Evolutionary conservation across 1,140 invertebrate species (phyloP).

Genomic region (Euwallacea fornicatus): DNA sequence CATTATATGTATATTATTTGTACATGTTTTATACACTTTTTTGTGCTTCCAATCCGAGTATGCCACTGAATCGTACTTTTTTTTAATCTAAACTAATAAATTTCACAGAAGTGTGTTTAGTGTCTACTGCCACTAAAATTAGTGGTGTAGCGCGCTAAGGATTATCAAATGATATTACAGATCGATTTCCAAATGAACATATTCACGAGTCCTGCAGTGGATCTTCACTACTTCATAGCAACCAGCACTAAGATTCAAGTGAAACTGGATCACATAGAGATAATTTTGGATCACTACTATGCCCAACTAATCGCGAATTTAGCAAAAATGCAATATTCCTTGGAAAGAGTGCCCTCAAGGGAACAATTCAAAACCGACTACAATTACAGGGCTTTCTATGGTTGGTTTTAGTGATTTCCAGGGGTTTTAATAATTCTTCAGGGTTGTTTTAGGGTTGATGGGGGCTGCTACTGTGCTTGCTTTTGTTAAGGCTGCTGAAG

Average conservation of each 20-base stretch:
- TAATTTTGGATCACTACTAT: conserved; percentile 47
- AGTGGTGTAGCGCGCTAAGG: too few species aligned
- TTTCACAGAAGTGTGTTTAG: too few species aligned
- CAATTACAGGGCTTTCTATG: conserved; percentile 46
- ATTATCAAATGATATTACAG: conserved; percentile 41
- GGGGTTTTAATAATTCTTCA: background rate
- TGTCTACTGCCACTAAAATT: too few species aligned
- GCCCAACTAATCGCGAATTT: conserved; percentile 41
- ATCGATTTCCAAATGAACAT: conserved; percentile 59
- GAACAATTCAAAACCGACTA: conserved; percentile 46
- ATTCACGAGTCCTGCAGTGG: conserved; percentile 56
- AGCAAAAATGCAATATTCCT: conserved; percentile 42
- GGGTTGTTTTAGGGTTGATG: conserved; percentile 40
- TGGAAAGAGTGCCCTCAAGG: conserved; percentile 44
- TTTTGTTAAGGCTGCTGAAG: conserved; percentile 42
- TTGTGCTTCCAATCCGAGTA: too few species aligned
- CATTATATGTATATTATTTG: too few species aligned
- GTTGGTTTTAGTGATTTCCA: conserved; percentile 24
- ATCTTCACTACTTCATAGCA: conserved; percentile 59
- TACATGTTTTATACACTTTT: too few species aligned
- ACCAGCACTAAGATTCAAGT: conserved; percentile 52
- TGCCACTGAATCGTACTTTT: too few species aligned
- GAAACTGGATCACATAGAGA: conserved; percentile 42
- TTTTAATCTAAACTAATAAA: too few species aligned
- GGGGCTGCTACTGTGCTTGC: conserved; percentile 43